phyloP scores from a whole-genome alignment of 2,113 vertebrate species.

The Fregetta grallaria region DNA sequence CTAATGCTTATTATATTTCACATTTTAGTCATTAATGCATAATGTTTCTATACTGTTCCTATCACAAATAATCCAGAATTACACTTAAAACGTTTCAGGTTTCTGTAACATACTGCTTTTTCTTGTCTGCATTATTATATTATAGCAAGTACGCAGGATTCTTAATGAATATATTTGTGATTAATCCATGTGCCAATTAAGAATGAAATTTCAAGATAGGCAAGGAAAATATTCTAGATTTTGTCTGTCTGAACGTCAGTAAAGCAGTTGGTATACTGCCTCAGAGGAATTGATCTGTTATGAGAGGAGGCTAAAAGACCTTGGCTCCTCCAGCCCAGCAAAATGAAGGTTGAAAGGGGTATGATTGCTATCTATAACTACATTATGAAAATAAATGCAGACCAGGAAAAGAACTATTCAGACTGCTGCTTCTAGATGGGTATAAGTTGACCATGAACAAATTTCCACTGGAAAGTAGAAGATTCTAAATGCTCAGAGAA shows the following conservation, averaged over 20 bases:
- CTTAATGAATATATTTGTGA: background rate
- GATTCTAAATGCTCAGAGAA: background rate
- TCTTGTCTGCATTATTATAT: background rate
- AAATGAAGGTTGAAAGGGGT: background rate
- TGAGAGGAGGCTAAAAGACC: background rate
- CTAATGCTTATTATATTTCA: background rate
- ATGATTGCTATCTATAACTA: background rate
- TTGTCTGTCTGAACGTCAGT: background rate
- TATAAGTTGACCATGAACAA: background rate
- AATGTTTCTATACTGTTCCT: background rate
- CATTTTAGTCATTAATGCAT: background rate
- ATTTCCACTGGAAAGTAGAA: background rate
- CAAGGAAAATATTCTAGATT: background rate
- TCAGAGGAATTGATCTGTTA: background rate
- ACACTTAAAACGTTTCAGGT: background rate
- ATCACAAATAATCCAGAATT: background rate
- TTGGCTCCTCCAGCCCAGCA: background rate
- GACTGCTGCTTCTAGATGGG: background rate
- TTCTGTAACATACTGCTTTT: background rate
- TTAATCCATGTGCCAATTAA: background rate
- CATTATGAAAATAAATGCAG: background rate
- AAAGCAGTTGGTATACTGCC: background rate
- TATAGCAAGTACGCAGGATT: background rate
- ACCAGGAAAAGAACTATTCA: background rate
- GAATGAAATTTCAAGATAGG: background rate